phyloP scores from a whole-genome alignment of 2,888 invertebrate species.

The Habroteleia sp. region DNA sequence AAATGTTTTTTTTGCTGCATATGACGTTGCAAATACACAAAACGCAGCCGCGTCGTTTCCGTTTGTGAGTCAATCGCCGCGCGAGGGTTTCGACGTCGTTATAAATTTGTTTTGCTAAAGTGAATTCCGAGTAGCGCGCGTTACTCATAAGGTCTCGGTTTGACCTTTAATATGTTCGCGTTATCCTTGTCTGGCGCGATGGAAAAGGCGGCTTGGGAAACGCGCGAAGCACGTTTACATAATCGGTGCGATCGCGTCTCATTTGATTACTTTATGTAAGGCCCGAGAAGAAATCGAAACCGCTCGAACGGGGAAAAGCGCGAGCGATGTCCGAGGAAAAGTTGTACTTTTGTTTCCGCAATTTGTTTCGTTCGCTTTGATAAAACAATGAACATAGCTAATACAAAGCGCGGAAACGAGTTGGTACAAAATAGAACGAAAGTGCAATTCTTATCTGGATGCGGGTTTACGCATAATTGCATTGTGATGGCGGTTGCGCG shows the following conservation, averaged over 20 bases:
- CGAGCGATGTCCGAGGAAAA: conserved; percentile 27
- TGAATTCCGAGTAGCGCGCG: background rate
- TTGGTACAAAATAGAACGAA: conserved; percentile 7
- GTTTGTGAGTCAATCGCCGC: too few species aligned
- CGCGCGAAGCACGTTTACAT: conserved; percentile 37
- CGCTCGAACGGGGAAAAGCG: conserved; percentile 10
- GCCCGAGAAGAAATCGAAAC: conserved; percentile 27
- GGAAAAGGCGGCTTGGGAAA: conserved; percentile 2
- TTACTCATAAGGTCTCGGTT: conserved; percentile 27
- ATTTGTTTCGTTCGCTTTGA: background rate
- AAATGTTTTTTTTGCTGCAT: too few species aligned
- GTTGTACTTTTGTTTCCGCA: conserved; percentile 39
- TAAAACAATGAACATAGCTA: conserved; percentile 44
- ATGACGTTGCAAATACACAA: too few species aligned
- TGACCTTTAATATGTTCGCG: conserved; percentile 37
- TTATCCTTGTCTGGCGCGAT: background rate
- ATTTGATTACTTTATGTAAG: conserved; percentile 54
- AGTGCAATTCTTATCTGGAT: conserved; percentile 7
- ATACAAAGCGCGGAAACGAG: background rate
- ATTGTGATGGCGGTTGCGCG: background rate
- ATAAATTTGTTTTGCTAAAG: too few species aligned
- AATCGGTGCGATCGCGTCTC: conserved; percentile 45
- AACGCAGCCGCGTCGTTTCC: background rate
- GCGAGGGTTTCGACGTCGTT: too few species aligned
- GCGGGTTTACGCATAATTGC: conserved; percentile 1